Base-by-base conservation (phyloP, 2,888 invertebrate species). In the Gari tellinella region DNA sequence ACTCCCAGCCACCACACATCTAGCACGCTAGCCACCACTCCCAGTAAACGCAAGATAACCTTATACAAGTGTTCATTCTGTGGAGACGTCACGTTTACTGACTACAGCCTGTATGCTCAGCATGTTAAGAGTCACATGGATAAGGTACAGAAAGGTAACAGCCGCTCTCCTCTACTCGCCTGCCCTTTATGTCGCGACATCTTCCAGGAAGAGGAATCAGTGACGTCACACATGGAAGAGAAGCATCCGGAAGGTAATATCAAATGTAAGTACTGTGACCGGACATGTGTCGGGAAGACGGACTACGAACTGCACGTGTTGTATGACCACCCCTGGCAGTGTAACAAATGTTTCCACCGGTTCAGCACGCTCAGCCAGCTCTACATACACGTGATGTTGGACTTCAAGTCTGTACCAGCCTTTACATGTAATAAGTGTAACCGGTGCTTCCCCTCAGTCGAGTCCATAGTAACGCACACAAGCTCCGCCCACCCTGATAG, bases 281-380 rank as follows among this genome's bases (percentile, higher is more conserved):
- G 26, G n/a, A n/a, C 31, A 21, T 62, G 19, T 17, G 14, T 45
- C 7, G 53, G 14, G 5, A 7, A 1, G 17, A 23, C 43, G 2
- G 51, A 53, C 1, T 23, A 41, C 12, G 26, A 48, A 3, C 19
- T 53, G 8, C 67, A 67, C 53, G 26, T 23, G 23, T 19, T 60
- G 15, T 38, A 52, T 21, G 43, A 58, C 2, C 58, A 67, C 46
- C 51, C 46, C 1, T 37, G 37, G 5, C 46, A 67, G 25, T 53
- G 46, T 17, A 37, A 8, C 14, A 21, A 37, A 14, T 63, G 63
- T 37, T 17, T 53, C 14, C 45, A 26, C 45, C 41, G 63, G 1
- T 53, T 25, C 26, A 48, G 45, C 17, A 45, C 14, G 10, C 26
- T 31, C 12, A 21, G 10, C 2, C 31, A 53, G 0, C 10, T 63